Percentiles rank a stretch among this genome's conserved stretches.
Evolutionary conservation across 2,888 invertebrate genomes (phyloP).

Genomic region (Epistrophe eligans): DNA sequence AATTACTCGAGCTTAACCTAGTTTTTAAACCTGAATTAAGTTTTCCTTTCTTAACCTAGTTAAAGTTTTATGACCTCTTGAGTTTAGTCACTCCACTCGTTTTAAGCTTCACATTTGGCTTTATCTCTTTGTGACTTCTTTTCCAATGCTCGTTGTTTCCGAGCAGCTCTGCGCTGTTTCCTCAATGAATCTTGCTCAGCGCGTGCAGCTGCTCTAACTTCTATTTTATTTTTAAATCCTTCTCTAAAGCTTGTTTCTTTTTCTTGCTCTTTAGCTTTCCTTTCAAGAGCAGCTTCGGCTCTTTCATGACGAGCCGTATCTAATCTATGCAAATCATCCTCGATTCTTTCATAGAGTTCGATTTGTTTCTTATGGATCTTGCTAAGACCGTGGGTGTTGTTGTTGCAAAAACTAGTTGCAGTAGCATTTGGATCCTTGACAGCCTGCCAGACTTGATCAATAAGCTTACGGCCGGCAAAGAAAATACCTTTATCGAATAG

Average conservation of each 20-base stretch:
- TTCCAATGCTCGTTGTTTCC: conserved; percentile 54
- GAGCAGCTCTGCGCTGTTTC: conserved; percentile 52
- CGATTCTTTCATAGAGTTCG: conserved; percentile 53
- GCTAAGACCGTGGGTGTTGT: conserved; percentile 51
- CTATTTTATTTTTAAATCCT: conserved; percentile 43
- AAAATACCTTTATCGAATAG: conserved; percentile 54
- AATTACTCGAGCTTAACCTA: background rate
- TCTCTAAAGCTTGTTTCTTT: background rate
- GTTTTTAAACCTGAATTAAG: background rate
- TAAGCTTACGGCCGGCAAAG: conserved; percentile 16
- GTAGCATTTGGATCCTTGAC: conserved; percentile 44
- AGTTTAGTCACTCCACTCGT: background rate
- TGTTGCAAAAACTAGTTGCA: conserved; percentile 55
- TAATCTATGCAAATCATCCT: conserved; percentile 56
- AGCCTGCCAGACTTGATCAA: conserved; percentile 52
- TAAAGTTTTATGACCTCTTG: background rate
- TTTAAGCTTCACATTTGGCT: conserved; percentile 29
- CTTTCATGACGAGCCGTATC: conserved; percentile 47
- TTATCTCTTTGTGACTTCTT: conserved; percentile 35
- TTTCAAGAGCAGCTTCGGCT: conserved; percentile 41
- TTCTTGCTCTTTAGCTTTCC: conserved; percentile 32
- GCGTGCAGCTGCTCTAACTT: conserved; percentile 35
- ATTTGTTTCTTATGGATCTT: conserved; percentile 59
- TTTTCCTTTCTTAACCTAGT: background rate
- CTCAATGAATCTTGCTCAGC: conserved; percentile 29